Conservation (phyloP, 2,797 vertebrate genomes). For the Merluccius polli region DNA sequence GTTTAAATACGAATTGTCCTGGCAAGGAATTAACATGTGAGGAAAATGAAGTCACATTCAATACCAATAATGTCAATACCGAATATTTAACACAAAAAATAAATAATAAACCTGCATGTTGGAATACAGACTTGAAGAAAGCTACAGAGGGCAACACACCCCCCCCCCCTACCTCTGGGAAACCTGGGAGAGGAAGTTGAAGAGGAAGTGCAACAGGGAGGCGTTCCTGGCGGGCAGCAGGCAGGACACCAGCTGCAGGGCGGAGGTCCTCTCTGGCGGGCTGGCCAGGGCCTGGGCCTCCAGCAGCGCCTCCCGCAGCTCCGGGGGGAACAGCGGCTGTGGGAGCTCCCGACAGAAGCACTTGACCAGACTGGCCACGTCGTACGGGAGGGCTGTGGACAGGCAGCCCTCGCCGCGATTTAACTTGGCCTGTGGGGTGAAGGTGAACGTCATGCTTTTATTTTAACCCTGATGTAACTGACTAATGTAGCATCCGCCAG, state of each 20-base stretch:
- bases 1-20: too few species aligned
- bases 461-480: background rate
- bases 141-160: background rate
- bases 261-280: constrained; percentile 69
- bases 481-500: background rate
- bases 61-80: too few species aligned
- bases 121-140: background rate
- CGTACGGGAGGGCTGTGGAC: constrained; percentile 76
- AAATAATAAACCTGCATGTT: background rate
- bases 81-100: too few species aligned
- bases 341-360: constrained; percentile 88
- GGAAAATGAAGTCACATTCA: too few species aligned
- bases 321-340: constrained; percentile 76
- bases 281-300: constrained; percentile 77
- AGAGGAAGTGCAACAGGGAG: constrained; percentile 80
- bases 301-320: constrained; percentile 78
- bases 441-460: background rate
- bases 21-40: too few species aligned
- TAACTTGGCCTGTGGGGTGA: constrained; percentile 52
- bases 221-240: constrained; percentile 73
- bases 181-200: constrained; percentile 80
- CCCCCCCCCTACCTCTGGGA: constrained; percentile 72
- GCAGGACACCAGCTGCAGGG: constrained; percentile 82
- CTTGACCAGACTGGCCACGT: constrained; percentile 85
- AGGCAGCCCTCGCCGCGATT: constrained; percentile 79